Evolutionary conservation across 2,888 invertebrate genomes (phyloP).

Genomic region (Drosophila suboccidentalis): DNA sequence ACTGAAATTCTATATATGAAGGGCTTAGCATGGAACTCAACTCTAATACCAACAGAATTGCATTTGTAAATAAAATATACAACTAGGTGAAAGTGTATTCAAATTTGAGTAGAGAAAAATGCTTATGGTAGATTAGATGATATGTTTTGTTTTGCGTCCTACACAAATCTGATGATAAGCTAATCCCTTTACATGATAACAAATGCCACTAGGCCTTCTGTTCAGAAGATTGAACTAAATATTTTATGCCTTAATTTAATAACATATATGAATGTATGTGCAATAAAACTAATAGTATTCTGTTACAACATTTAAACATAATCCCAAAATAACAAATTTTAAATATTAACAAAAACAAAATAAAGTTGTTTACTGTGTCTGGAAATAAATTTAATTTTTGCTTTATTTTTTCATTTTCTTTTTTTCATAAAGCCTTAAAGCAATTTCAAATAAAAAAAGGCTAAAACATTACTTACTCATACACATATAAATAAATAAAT

Average conservation of each 20-base stretch:
- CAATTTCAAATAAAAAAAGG: not conserved
- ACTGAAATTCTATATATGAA: constrained; percentile 23
- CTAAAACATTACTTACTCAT: not conserved
- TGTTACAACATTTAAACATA: not conserved
- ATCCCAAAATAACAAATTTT: no score
- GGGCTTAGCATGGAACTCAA: constrained; percentile 20
- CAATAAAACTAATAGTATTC: not conserved
- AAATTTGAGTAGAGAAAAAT: constrained; percentile 8
- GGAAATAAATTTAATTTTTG: no score
- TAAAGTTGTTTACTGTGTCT: no score
- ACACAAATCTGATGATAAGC: constrained; percentile 11
- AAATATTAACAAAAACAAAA: no score
- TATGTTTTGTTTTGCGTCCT: constrained; percentile 2
- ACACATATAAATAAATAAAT: constrained; percentile 2
- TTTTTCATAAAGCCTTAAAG: not conserved
- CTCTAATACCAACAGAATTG: constrained; percentile 19
- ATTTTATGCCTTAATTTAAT: not conserved
- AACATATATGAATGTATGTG: not conserved
- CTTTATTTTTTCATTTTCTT: no score
- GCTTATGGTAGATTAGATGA: not conserved
- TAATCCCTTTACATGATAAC: constrained; percentile 5
- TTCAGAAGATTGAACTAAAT: not conserved
- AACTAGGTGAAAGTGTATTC: constrained; percentile 30
- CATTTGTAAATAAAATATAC: constrained; percentile 44
- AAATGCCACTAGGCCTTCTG: not conserved